Evolutionary conservation across 2,797 vertebrate genomes (phyloP).

Genomic region (Xenops minutus): DNA sequence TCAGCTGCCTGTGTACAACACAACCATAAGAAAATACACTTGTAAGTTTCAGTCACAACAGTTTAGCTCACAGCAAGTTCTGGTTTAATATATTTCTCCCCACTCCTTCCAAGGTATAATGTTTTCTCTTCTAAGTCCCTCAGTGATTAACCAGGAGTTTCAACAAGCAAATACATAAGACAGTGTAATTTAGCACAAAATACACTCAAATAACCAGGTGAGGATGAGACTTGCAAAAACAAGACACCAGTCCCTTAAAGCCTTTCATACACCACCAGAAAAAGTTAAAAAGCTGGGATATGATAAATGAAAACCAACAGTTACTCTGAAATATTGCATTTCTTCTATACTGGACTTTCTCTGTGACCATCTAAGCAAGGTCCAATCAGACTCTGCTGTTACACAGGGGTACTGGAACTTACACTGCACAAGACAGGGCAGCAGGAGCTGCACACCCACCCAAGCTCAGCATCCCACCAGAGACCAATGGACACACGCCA

Average conservation of each 20-base stretch:
- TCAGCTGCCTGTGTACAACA: background rate
- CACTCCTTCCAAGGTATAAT: background rate
- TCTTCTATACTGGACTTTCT: background rate
- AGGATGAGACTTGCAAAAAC: background rate
- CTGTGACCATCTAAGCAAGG: background rate
- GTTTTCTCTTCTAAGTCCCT: background rate
- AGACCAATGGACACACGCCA: rapidly evolving
- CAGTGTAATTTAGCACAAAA: background rate
- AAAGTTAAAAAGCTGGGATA: background rate
- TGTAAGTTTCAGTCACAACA: background rate
- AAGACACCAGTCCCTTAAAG: background rate
- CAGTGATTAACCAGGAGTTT: background rate
- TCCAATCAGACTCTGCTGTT: background rate
- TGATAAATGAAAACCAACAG: background rate
- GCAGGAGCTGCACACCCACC: background rate
- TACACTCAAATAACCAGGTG: background rate
- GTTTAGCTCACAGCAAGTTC: background rate
- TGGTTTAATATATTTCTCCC: background rate
- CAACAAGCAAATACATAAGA: background rate
- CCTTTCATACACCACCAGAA: background rate
- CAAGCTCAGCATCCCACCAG: background rate
- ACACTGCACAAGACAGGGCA: background rate
- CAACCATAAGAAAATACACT: background rate
- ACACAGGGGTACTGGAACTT: background rate
- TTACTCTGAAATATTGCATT: background rate